These are phyloP conservation scores for Etheostoma cragini DNA, from an alignment of 2,113 vertebrate species.

Conservation along the genomic window DNA sequence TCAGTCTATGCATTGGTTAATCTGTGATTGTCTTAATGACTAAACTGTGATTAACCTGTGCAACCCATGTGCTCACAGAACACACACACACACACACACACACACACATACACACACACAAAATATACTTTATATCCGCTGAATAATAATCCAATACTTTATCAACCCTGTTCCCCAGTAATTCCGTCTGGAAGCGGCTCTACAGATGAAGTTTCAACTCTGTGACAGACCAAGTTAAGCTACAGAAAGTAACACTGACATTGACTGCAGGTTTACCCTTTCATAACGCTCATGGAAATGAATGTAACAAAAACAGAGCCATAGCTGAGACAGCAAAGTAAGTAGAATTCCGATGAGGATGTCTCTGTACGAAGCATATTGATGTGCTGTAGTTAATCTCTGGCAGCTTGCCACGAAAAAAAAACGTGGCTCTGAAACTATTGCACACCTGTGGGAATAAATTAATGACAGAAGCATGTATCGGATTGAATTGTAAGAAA, in stretches of 20 bases:
- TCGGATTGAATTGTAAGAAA: slow-evolving; percentile 45
- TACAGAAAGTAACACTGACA: slow-evolving; percentile 51
- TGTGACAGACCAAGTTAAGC: slow-evolving; percentile 44
- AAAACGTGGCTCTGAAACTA: slow-evolving; percentile 50
- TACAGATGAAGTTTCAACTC: slow-evolving; percentile 47
- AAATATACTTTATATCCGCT: neutral
- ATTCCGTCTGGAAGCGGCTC: slow-evolving; percentile 11
- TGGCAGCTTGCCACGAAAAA: slow-evolving; percentile 60
- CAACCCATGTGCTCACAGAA: neutral
- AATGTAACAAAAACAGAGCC: slow-evolving; percentile 43
- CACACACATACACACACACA: neutral
- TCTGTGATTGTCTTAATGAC: slow-evolving; percentile 11
- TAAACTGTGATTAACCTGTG: slow-evolving; percentile 5
- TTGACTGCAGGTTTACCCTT: slow-evolving; percentile 45
- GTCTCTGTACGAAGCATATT: slow-evolving; percentile 61
- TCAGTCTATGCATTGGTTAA: neutral
- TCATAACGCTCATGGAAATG: slow-evolving; percentile 49
- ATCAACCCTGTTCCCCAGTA: slow-evolving; percentile 17
- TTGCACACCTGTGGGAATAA: slow-evolving; percentile 71
- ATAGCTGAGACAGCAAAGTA: slow-evolving; percentile 56
- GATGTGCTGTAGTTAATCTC: slow-evolving; percentile 70
- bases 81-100: neutral
- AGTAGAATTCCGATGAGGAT: slow-evolving; percentile 52
- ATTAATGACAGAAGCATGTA: slow-evolving; percentile 64
- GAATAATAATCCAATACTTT: neutral